phyloP scores from a whole-genome alignment of 2,113 vertebrate species.

The Dryoscopus gambensis region DNA sequence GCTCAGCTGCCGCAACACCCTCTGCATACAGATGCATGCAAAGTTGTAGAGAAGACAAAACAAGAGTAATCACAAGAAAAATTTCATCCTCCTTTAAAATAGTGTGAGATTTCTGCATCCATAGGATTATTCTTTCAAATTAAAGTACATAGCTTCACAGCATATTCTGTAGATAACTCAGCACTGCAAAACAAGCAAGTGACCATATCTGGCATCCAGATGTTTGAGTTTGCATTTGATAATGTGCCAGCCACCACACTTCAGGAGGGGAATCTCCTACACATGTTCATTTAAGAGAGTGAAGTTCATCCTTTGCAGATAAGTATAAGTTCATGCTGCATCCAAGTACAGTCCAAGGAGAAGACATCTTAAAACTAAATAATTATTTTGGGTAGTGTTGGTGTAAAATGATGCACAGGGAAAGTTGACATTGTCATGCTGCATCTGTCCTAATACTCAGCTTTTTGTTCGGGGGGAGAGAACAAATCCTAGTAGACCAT shows the following conservation, averaged over 20 bases:
- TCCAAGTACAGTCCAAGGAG: neutral
- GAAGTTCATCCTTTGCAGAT: neutral
- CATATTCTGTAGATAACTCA: neutral
- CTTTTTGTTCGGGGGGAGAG: neutral
- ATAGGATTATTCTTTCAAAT: neutral
- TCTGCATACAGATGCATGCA: neutral
- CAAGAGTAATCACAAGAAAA: neutral
- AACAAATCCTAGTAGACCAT: neutral
- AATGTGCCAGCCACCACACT: neutral
- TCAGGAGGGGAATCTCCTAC: constrained; percentile 12
- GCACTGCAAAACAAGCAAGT: neutral
- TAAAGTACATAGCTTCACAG: neutral
- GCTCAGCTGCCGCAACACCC: too few species aligned
- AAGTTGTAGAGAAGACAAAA: neutral
- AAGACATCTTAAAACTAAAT: neutral
- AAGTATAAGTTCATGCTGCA: neutral
- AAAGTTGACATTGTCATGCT: neutral
- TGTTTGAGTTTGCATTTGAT: constrained; percentile 47
- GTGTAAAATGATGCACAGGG: neutral
- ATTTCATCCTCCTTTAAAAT: neutral
- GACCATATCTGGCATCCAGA: constrained; percentile 41
- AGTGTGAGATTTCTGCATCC: neutral
- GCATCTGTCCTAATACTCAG: neutral
- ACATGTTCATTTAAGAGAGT: neutral
- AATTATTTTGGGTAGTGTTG: neutral